phyloP scores from a whole-genome alignment of 1,140 invertebrate genomes.

The Drosophila obscura region DNA sequence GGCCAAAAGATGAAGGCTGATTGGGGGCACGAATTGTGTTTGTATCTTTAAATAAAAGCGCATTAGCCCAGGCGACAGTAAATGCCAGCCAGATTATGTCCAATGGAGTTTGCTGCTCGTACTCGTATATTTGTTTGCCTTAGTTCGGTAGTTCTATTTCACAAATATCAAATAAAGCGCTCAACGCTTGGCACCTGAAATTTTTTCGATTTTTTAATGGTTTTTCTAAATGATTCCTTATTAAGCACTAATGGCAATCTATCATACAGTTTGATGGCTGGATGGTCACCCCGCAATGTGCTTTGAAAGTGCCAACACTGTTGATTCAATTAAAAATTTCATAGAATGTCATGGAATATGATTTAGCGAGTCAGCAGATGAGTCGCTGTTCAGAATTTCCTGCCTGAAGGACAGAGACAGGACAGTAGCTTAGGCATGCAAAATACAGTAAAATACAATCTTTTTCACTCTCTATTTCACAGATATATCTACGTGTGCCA shows the following conservation, averaged over 20 bases:
- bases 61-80: no score
- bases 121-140: not conserved
- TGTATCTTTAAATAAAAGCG: slow-evolving; percentile 27
- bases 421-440: no score
- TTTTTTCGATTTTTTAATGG: not conserved
- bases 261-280: not conserved
- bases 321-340: no score
- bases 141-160: not conserved
- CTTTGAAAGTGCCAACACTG: no score
- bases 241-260: no score
- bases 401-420: no score
- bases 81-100: slow-evolving; percentile 40
- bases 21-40: no score
- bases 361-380: no score
- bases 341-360: no score
- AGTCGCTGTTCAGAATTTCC: no score
- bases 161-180: not conserved
- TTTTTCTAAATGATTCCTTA: not conserved
- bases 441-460: no score
- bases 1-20: slow-evolving; percentile 9
- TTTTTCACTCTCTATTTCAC: not conserved
- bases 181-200: not conserved
- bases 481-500: slow-evolving; percentile 96
- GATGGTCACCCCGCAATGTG: no score
- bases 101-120: slow-evolving; percentile 4